Percentiles rank a stretch among this genome's conserved stretches.
These are phyloP conservation scores for Netelia fuscicornis DNA, from an alignment of 2,888 invertebrate species.

Conservation along the genomic window DNA sequence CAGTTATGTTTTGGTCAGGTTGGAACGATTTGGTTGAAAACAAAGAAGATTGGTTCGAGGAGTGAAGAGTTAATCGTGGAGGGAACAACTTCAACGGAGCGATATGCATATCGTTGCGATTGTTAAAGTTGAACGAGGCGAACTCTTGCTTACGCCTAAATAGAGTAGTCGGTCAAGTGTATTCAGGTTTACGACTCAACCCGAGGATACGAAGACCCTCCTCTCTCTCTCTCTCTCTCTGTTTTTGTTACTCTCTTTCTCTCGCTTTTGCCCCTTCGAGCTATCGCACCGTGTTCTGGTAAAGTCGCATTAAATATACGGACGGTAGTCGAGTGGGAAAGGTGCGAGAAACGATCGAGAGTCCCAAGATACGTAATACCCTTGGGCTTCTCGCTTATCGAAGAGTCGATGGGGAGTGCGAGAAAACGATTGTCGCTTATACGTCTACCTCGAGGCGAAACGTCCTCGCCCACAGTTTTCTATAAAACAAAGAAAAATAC, in stretches of 20 bases:
- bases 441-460: too few species aligned
- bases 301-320: not conserved
- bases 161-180: constrained; percentile 60
- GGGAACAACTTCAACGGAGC: not conserved
- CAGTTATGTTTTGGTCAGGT: too few species aligned
- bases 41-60: too few species aligned
- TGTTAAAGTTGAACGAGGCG: not conserved
- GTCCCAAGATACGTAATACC: constrained; percentile 7
- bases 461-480: too few species aligned
- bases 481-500: too few species aligned
- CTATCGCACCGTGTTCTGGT: not conserved
- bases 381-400: constrained; percentile 57
- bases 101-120: not conserved
- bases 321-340: not conserved
- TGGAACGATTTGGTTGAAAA: too few species aligned
- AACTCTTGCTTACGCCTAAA: constrained; percentile 33
- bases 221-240: constrained; percentile 29
- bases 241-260: not conserved
- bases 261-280: constrained; percentile 1
- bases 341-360: constrained; percentile 11
- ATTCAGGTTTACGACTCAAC: constrained; percentile 58
- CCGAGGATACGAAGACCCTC: constrained; percentile 53
- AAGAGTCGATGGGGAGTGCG: constrained; percentile 4
- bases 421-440: constrained; percentile 21
- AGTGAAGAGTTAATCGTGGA: too few species aligned